Evolutionary conservation across 2,797 vertebrate genomes (phyloP).

Genomic region (Apodemus agrarius): DNA sequence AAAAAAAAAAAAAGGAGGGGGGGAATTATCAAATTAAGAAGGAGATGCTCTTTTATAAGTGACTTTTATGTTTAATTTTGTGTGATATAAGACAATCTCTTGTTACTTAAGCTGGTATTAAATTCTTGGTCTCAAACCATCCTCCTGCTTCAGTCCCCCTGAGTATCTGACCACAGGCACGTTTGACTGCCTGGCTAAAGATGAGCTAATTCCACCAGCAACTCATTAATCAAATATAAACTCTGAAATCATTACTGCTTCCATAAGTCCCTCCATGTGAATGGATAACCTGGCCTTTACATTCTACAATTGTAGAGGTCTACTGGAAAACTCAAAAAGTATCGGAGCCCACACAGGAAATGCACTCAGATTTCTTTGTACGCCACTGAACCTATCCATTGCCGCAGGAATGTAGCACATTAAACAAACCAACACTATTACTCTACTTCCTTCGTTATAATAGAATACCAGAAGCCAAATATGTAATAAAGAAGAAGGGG

Average conservation of each 20-base stretch:
- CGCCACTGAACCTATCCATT: neutral
- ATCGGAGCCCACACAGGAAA: neutral
- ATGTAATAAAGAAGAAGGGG: neutral
- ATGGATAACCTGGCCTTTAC: neutral
- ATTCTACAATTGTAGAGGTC: neutral
- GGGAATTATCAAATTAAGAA: constrained; percentile 18
- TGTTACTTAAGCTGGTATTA: neutral
- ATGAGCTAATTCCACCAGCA: neutral
- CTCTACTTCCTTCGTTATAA: neutral
- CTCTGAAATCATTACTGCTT: neutral
- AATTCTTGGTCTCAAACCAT: neutral
- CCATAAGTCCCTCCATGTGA: neutral
- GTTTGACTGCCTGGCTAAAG: neutral
- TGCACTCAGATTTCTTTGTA: neutral
- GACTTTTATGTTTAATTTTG: neutral
- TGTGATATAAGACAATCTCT: neutral
- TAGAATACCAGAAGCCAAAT: neutral
- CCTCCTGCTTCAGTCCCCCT: neutral
- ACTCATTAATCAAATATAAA: constrained; percentile 23
- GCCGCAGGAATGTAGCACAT: neutral
- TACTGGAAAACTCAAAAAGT: neutral
- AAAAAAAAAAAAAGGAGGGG: too few species aligned
- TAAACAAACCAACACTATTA: neutral
- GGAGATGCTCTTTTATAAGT: neutral
- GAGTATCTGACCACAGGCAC: neutral